Conservation (phyloP, 2,113 vertebrate species). For the Clupea harengus region DNA sequence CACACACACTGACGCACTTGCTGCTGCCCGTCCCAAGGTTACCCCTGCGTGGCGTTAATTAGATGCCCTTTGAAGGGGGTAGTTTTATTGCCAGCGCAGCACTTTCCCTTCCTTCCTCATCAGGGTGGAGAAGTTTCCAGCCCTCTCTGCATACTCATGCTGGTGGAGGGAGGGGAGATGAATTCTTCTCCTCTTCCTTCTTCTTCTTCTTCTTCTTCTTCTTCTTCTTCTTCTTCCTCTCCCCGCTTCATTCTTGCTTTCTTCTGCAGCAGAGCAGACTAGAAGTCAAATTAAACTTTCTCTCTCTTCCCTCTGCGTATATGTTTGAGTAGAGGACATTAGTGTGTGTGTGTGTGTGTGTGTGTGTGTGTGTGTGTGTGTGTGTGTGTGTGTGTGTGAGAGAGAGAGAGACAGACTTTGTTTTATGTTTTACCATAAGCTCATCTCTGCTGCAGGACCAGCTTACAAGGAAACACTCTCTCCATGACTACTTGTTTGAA, state of each 20-base stretch:
- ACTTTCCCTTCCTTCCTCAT: neutral
- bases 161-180: neutral
- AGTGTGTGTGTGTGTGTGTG: neutral
- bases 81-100: neutral
- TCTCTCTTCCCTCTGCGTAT: neutral
- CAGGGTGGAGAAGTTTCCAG: neutral
- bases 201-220: neutral
- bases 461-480: neutral
- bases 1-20: neutral
- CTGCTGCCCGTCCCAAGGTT: neutral
- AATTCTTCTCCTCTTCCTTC: neutral
- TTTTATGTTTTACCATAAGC: neutral
- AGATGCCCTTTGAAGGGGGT: slow-evolving; percentile 14
- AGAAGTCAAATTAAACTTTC: neutral
- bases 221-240: neutral
- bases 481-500: neutral
- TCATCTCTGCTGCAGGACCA: neutral
- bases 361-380: slow-evolving; percentile 7
- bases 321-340: neutral
- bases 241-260: neutral
- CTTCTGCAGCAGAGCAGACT: neutral
- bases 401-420: too few species aligned
- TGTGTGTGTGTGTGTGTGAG: neutral
- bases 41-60: slow-evolving; percentile 6
- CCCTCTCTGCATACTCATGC: neutral